Base-by-base conservation (phyloP, 2,888 invertebrate genomes). In the Drosophila mimetica region DNA sequence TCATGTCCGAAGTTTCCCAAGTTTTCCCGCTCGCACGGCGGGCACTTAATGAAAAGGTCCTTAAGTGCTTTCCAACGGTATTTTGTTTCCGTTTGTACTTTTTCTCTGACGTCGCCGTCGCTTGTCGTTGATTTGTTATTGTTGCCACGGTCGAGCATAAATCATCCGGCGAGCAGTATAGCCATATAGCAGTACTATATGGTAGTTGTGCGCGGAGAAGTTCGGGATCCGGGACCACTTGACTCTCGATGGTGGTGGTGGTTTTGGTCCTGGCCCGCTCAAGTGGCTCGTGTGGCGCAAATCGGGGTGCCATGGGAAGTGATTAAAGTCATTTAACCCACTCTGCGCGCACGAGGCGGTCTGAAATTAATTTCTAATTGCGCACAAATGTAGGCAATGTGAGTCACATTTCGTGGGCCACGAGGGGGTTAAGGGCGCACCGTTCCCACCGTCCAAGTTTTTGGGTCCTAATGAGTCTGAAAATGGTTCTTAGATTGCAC, bases 281-380 rank as follows among this genome's bases (percentile, higher is more conserved):
- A 37, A 39, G 63, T 60, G 61, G 60, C 58, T 42, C 50, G 61
- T 46, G 61, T 63, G 61, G 34, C 60, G 61, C 60, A 22, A 16
- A 52, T 59, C 18, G 57, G 57, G 39, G 55, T 67, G 71, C 65
- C 53, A 52, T 75, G 82, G 78, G 81, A 83, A 79, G 79, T 90
- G 89, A 87, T 90, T 90, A 89, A 89, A 89, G 89, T 87, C 89
- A 89, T 89, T 89, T 89, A 89, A 88, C 90, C 89, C 88, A 82
- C 80, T 84, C 82, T 37, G 50, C 53, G 57, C 63, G 53, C 72
- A 76, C 73, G 76, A 37, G 32, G 44, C 39, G 32, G 57, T 66
- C 70, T 70, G 71, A 86, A 88, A 89, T 88, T 89, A 87, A 89
- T 89, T 88, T 88, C 86, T 81, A 87, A 87, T 88, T 88, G 85